Conservation (phyloP, 2,113 vertebrate genomes). For the Petrocephalus zakoni region DNA sequence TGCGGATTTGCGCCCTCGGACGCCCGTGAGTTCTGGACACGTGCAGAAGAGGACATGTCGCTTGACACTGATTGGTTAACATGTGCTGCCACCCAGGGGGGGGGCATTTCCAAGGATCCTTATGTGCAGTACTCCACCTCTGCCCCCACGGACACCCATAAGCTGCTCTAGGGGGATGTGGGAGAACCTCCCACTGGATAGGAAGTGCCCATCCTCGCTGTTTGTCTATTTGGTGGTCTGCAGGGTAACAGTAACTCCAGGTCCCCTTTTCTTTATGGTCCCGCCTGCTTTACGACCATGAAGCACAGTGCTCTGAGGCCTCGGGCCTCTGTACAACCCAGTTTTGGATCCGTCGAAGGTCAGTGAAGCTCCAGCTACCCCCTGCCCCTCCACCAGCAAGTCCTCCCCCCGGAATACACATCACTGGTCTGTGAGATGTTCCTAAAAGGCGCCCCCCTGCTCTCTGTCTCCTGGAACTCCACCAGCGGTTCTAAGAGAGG, state of each 20-base stretch:
- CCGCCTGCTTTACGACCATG: neutral
- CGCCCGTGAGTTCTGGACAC: neutral
- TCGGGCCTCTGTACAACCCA: neutral
- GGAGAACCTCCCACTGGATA: neutral
- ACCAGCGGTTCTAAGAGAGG: neutral
- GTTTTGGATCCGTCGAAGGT: neutral
- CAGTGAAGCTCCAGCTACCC: neutral
- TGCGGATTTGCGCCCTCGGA: neutral
- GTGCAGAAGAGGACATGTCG: neutral
- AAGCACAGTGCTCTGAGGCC: neutral
- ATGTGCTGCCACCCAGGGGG: neutral
- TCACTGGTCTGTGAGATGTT: neutral
- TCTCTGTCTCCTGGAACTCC: neutral
- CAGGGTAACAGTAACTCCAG: neutral
- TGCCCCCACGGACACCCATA: neutral
- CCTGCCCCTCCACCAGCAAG: neutral
- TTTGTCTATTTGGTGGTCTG: neutral
- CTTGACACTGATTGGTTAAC: neutral
- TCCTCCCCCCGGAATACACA: neutral
- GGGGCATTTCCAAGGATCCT: neutral
- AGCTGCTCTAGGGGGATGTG: too few relatives aligned
- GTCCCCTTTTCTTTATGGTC: neutral
- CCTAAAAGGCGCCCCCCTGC: neutral
- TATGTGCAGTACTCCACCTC: neutral
- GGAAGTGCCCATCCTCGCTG: neutral